A percentile compares a stretch with the other conserved stretches of the same genome.
These are phyloP conservation scores for Dastarcus helophoroides DNA, from an alignment of 2,888 invertebrate genomes.

Conservation along the genomic window DNA sequence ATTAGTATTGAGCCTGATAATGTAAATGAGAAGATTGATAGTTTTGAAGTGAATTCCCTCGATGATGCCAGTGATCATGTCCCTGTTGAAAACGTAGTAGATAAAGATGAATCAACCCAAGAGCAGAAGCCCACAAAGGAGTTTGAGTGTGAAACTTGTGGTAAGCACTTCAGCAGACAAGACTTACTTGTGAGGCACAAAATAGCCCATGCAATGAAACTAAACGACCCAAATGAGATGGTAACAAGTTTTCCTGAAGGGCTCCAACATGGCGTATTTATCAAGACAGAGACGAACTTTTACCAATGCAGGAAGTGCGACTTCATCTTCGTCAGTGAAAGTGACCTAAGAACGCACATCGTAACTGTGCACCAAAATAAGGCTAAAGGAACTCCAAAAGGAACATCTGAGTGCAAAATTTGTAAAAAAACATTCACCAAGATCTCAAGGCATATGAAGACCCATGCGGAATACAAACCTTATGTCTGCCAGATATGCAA, in stretches of 20 bases:
- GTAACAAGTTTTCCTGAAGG: slow-evolving; percentile 10
- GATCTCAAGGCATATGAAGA: slow-evolving; percentile 40
- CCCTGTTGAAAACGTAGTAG: slow-evolving; percentile 11
- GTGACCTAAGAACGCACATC: slow-evolving; percentile 10
- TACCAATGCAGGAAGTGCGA: slow-evolving; percentile 14
- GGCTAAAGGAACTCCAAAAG: slow-evolving; percentile 9
- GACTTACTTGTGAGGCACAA: slow-evolving; percentile 30
- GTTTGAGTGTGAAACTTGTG: slow-evolving; percentile 28
- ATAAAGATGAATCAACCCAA: slow-evolving; percentile 12
- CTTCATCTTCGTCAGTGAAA: slow-evolving; percentile 17
- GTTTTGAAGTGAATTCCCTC: slow-evolving; percentile 11
- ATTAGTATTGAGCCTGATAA: too few relatives aligned
- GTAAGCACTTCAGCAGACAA: slow-evolving; percentile 26
- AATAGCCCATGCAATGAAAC: slow-evolving; percentile 29
- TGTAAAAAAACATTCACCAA: slow-evolving; percentile 45
- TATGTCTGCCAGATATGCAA: slow-evolving; percentile 45
- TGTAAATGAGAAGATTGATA: slow-evolving; percentile 8
- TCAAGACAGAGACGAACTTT: slow-evolving; percentile 8
- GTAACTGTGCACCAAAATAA: slow-evolving; percentile 4
- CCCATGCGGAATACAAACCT: slow-evolving; percentile 42
- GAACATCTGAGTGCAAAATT: slow-evolving; percentile 37
- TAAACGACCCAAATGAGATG: slow-evolving; percentile 20
- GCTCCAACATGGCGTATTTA: slow-evolving; percentile 10
- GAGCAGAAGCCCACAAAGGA: too few relatives aligned
- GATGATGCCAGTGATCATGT: slow-evolving; percentile 15